These are phyloP conservation scores for Hippasteria phrygiana DNA, from an alignment of 53 echinoderm and acorn worm species.

Conservation along the genomic window DNA sequence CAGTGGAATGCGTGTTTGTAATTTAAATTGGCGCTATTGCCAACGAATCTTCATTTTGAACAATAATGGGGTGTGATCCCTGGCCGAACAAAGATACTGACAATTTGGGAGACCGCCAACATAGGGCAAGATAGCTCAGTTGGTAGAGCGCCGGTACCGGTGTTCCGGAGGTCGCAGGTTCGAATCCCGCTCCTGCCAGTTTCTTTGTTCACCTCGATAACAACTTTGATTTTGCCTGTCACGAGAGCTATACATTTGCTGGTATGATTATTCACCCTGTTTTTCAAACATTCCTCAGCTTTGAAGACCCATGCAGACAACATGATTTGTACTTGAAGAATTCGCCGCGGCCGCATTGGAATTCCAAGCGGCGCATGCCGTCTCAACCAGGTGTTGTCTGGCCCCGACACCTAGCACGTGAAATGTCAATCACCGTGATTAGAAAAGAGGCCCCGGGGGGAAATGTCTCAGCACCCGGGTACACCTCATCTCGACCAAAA, in stretches of 20 bases:
- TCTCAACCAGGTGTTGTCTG: conserved; percentile 51
- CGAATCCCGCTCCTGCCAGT: no score
- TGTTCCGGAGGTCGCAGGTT: no score
- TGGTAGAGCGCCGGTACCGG: no score
- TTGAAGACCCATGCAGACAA: conserved; percentile 5
- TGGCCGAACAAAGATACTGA: no score
- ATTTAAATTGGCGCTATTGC: no score
- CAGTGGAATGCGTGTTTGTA: no score
- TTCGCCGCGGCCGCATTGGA: conserved; percentile 56
- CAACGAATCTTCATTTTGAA: no score
- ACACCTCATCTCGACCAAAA: conserved; percentile 36
- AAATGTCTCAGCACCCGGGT: conserved; percentile 11
- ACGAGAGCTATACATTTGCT: not conserved
- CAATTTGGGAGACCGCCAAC: no score
- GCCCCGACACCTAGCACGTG: conserved; percentile 55
- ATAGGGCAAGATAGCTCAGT: no score
- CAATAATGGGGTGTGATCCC: no score
- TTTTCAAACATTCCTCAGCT: not conserved
- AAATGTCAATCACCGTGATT: conserved; percentile 55
- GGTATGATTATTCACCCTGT: conserved; percentile 2
- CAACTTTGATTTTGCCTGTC: no score
- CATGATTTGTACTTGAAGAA: conserved; percentile 39
- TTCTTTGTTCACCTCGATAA: no score
- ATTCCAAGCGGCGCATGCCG: conserved; percentile 39
- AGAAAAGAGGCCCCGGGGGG: conserved; percentile 25